These are phyloP conservation scores for Enteromius radiatus DNA, from an alignment of 2,797 vertebrate genomes.

Conservation along the genomic window DNA sequence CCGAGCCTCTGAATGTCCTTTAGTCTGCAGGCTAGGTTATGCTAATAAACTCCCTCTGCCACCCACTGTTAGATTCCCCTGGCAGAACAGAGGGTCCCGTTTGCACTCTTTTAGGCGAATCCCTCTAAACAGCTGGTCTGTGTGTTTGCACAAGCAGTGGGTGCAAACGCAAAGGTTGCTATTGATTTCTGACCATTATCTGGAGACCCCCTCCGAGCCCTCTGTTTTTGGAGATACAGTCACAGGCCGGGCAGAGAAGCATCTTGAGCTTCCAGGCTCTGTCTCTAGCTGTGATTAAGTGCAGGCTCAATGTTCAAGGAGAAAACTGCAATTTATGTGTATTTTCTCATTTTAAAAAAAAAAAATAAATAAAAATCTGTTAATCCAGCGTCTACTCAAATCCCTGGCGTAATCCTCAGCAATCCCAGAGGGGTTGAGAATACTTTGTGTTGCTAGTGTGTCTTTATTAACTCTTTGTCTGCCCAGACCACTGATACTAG, in stretches of 20 bases:
- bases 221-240: background rate
- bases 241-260: background rate
- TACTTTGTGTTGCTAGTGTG: slow-evolving; percentile 67
- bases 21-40: slow-evolving; percentile 41
- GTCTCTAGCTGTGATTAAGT: slow-evolving; percentile 68
- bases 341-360: background rate
- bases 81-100: slow-evolving; percentile 5
- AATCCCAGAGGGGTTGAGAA: slow-evolving; percentile 72
- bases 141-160: background rate
- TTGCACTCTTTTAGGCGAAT: background rate
- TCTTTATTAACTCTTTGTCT: slow-evolving; percentile 52
- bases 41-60: slow-evolving; percentile 32
- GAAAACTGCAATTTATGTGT: slow-evolving; percentile 35
- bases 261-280: slow-evolving; percentile 59
- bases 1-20: slow-evolving; percentile 51
- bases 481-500: background rate
- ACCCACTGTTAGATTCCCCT: slow-evolving; percentile 4
- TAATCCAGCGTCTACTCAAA: slow-evolving; percentile 77
- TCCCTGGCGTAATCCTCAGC: slow-evolving; percentile 75
- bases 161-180: background rate
- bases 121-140: slow-evolving; percentile 6
- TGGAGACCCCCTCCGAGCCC: background rate
- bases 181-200: slow-evolving; percentile 23
- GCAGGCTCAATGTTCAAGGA: slow-evolving; percentile 51
- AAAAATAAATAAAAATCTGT: slow-evolving; percentile 16